Percentiles rank a stretch among this genome's conserved stretches.
Evolutionary conservation across 2,113 vertebrate species (phyloP).

Genomic region (Ictalurus punctatus): DNA sequence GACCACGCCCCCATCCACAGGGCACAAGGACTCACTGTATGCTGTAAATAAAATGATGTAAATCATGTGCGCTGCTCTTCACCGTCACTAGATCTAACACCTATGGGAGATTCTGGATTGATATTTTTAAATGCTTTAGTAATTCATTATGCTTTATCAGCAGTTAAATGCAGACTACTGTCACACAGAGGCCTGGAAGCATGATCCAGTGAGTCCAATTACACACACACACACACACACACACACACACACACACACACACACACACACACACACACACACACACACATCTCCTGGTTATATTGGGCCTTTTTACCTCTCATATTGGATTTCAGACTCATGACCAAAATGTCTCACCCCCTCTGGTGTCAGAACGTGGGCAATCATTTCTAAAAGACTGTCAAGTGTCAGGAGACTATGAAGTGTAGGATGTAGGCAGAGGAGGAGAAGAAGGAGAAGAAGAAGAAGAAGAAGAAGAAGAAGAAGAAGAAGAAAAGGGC

Average conservation of each 20-base stretch:
- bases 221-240: not conserved
- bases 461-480: not conserved
- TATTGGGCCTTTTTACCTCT: not conserved
- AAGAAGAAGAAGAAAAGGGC: no score
- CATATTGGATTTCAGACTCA: conserved; percentile 22
- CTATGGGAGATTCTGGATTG: not conserved
- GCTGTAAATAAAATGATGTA: not conserved
- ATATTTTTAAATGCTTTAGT: not conserved
- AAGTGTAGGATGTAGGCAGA: not conserved
- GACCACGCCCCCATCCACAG: not conserved
- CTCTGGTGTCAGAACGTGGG: not conserved
- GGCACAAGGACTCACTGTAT: not conserved
- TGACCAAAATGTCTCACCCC: not conserved
- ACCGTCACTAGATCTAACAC: not conserved
- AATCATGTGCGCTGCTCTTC: not conserved
- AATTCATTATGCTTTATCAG: conserved; percentile 16
- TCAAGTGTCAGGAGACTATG: not conserved
- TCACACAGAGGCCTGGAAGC: not conserved
- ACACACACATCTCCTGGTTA: not conserved
- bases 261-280: no score
- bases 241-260: no score
- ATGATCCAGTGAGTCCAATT: conserved; percentile 1
- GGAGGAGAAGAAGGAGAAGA: not conserved
- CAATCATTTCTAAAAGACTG: not conserved
- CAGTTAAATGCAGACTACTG: not conserved